Percentiles rank a stretch among this genome's conserved stretches.
These are phyloP conservation scores for Lamellibrachia luymesi DNA, from an alignment of 1,140 invertebrate genomes.

Conservation along the genomic window DNA sequence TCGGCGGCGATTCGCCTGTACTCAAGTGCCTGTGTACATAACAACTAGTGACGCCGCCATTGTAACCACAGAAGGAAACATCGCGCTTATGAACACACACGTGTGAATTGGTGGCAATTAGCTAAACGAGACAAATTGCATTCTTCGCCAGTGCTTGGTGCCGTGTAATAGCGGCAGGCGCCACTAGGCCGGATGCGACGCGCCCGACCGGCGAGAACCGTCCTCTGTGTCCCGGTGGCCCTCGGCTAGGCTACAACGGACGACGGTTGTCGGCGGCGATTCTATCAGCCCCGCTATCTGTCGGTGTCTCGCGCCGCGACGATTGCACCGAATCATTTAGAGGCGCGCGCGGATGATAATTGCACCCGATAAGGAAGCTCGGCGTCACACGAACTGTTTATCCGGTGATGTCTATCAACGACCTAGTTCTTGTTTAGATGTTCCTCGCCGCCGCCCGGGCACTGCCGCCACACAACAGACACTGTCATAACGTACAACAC, in stretches of 20 bases:
- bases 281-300: neutral
- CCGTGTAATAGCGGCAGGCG: neutral
- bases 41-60: neutral
- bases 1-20: neutral
- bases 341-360: neutral
- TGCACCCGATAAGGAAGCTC: neutral
- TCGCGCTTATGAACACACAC: conserved; percentile 3
- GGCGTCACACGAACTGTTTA: neutral
- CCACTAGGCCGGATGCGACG: neutral
- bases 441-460: neutral
- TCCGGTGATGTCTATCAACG: neutral
- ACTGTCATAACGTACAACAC: neutral
- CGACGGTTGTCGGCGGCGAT: neutral
- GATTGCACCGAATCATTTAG: neutral
- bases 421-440: neutral
- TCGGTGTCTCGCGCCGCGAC: neutral
- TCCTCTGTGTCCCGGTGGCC: neutral
- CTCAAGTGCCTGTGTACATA: neutral
- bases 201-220: neutral
- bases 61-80: neutral
- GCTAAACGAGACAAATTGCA: conserved; percentile 4
- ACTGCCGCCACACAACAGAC: neutral
- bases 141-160: neutral
- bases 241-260: neutral
- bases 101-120: neutral